These are phyloP conservation scores for Lasiurus borealis DNA, from an alignment of 2,113 vertebrate genomes.

Conservation along the genomic window DNA sequence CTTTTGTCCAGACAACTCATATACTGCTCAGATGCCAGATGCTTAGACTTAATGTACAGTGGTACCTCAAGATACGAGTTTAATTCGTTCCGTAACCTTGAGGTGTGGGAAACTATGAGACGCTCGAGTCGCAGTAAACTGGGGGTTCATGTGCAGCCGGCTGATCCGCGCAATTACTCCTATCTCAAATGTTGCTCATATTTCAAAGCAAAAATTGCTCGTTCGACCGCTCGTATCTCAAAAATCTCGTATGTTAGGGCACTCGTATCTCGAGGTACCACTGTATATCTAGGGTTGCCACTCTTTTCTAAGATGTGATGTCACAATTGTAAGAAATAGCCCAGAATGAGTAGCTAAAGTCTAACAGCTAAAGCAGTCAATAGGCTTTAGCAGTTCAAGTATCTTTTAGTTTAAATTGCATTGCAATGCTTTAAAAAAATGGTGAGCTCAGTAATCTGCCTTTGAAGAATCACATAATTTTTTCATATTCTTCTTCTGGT, in stretches of 20 bases:
- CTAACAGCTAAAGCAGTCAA: conserved; percentile 49
- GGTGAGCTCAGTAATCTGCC: conserved; percentile 38
- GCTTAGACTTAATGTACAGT: background rate
- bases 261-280: no score
- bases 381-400: conserved; percentile 11
- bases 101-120: no score
- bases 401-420: conserved; percentile 58
- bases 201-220: no score
- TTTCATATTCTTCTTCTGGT: background rate
- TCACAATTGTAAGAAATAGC: conserved; percentile 50
- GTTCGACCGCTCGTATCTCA: no score
- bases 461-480: conserved; percentile 43
- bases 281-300: background rate
- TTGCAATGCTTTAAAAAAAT: conserved; percentile 22
- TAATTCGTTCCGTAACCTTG: no score
- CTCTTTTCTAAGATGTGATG: conserved; percentile 40
- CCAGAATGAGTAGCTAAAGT: conserved; percentile 42
- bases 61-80: no score
- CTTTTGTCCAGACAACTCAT: background rate
- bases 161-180: no score
- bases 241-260: no score
- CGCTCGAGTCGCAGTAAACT: no score
- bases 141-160: no score
- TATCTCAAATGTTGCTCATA: no score
- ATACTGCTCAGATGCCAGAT: conserved; percentile 1